Evolutionary conservation across 2,888 invertebrate genomes (phyloP).

Genomic region (Apocheima hispidaria): DNA sequence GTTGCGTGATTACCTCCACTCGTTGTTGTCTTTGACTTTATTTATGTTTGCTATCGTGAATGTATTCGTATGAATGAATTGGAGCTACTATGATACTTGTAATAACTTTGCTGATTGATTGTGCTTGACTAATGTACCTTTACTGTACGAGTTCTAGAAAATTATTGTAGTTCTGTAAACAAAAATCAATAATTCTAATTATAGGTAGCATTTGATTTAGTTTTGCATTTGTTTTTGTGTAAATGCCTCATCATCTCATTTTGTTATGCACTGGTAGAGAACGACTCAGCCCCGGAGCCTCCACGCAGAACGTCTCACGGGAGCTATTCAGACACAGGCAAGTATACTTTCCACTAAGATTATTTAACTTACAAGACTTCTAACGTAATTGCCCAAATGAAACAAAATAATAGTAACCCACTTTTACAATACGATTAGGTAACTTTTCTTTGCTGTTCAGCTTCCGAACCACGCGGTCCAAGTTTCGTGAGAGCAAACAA

Average conservation of each 20-base stretch:
- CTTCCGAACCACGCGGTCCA: constrained; percentile 53
- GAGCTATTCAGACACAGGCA: constrained; percentile 86
- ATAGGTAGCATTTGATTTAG: constrained; percentile 46
- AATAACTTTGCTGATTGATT: constrained; percentile 18
- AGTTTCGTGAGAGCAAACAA: constrained; percentile 59
- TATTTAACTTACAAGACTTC: background rate
- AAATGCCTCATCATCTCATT: constrained; percentile 65
- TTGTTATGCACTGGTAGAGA: constrained; percentile 84
- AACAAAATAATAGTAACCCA: constrained; percentile 44
- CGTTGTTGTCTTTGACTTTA: constrained; percentile 44
- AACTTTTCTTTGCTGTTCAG: constrained; percentile 54
- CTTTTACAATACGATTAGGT: constrained; percentile 51
- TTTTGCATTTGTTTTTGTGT: constrained; percentile 56
- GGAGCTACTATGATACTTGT: constrained; percentile 17
- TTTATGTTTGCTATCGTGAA: constrained; percentile 44
- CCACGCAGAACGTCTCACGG: constrained; percentile 86
- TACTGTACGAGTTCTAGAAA: no score
- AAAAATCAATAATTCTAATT: constrained; percentile 47
- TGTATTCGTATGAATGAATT: constrained; percentile 35
- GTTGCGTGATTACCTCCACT: constrained; percentile 58
- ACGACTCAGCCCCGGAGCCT: constrained; percentile 87
- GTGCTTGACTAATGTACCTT: constrained; percentile 7
- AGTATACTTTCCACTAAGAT: constrained; percentile 54
- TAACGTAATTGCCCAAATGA: constrained; percentile 22
- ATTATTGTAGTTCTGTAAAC: constrained; percentile 4